Base-by-base conservation (phyloP, 2,888 invertebrate species). In the Teleiodes luculella region DNA sequence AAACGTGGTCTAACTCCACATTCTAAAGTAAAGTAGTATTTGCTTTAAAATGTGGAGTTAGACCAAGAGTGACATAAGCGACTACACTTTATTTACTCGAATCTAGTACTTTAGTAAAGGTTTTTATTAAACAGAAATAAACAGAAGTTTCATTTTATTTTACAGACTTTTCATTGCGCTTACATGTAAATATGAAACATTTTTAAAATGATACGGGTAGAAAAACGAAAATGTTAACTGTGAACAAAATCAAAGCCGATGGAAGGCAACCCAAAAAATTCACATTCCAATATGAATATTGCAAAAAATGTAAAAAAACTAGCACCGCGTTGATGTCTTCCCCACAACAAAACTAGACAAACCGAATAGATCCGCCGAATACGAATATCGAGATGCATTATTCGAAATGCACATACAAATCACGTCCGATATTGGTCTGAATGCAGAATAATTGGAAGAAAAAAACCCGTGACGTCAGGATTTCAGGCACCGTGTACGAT, bases 401-500 rank as follows among this genome's bases (percentile, higher is more conserved):
- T 56, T 58, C 52, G 56, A 64, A 62, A 66, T 65, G 60, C 59
- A 64, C 63, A 66, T 63, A 64, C 67, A 67, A 65, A 67, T 66
- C 57, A 52, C 59, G 60, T 64, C 62, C 64, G 61, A 63, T 65
- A 64, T 66, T 36, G 49, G 36, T 24, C 36, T 33, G 49, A 49
- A 36, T 49, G 43, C 48, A 52, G 52, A 54, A 57, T 54, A 54
- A 54, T 57, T 56, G 55, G 55, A 60, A 14, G 45, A 53, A 55
- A 56, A 57, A 55, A 56, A 49, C 54, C 75, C 76, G 43, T 43
- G 43, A 74, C 80, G 81, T 80, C 77, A 80, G 56, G 81, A 80
- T 80, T 83, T 84, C 78, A 74, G 65, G 69, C 71, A 68, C 66
- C 67, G 63, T 68, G 69, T 72, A 74, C 72, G 68, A 73, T 70